Conservation (phyloP, 2,797 vertebrate species). For the Poecilia velifera region DNA sequence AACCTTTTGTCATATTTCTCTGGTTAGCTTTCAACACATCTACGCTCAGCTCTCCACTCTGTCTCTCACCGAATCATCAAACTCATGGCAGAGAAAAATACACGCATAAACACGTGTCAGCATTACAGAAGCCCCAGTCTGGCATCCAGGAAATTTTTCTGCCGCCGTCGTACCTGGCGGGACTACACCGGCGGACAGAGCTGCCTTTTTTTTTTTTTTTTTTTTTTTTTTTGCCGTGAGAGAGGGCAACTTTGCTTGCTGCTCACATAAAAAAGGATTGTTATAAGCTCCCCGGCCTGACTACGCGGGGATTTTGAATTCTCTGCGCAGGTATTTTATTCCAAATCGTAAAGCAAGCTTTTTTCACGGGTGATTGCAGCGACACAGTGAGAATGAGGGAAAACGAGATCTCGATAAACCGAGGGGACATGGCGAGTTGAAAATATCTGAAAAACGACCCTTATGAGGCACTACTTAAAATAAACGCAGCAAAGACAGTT, state of each 20-base stretch:
- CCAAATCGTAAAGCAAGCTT: constrained; percentile 39
- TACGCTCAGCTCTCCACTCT: constrained; percentile 5
- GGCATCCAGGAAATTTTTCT: constrained; percentile 37
- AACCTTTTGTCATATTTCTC: constrained; percentile 53
- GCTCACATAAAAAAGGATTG: constrained; percentile 25
- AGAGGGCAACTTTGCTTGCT: constrained; percentile 42
- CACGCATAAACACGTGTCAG: constrained; percentile 45
- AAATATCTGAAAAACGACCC: constrained; percentile 15
- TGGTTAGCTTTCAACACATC: constrained; percentile 37
- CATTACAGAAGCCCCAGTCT: constrained; percentile 49
- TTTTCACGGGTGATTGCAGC: constrained; percentile 14
- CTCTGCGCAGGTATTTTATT: constrained; percentile 25
- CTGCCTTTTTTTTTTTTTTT: constrained; percentile 15
- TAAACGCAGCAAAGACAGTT: not conserved
- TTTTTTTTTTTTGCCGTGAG: constrained; percentile 24
- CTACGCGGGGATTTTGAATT: constrained; percentile 28
- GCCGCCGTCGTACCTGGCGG: constrained; percentile 45
- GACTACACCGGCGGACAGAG: constrained; percentile 51
- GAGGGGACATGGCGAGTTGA: constrained; percentile 12
- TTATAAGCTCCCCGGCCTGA: constrained; percentile 38
- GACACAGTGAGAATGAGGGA: not conserved
- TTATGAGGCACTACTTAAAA: not conserved
- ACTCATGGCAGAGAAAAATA: constrained; percentile 12
- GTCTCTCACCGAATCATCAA: constrained; percentile 16
- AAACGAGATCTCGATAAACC: constrained; percentile 4